Conservation (phyloP, 2,113 vertebrate genomes). For the Cyanoderma ruficeps region DNA sequence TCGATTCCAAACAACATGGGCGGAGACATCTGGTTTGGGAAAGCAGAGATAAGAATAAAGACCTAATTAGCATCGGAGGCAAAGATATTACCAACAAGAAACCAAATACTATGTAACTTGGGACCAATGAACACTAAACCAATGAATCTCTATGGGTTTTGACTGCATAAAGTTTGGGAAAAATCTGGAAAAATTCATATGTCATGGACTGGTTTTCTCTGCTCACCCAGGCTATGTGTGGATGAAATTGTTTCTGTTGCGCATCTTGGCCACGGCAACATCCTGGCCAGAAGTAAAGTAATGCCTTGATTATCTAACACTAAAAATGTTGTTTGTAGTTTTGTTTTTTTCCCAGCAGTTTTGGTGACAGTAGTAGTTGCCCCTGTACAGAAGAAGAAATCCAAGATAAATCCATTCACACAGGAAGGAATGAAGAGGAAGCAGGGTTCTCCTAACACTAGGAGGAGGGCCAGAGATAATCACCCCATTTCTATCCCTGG, state of each 20-base stretch:
- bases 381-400: not conserved
- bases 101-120: not conserved
- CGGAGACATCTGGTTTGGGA: not conserved
- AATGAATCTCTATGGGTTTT: not conserved
- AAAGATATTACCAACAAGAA: not conserved
- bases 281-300: not conserved
- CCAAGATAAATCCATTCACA: not conserved
- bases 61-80: not conserved
- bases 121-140: not conserved
- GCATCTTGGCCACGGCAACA: not conserved
- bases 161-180: not conserved
- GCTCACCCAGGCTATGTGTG: not conserved
- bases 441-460: not conserved
- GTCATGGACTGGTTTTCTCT: not conserved
- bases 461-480: not conserved
- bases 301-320: not conserved
- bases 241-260: not conserved
- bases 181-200: not conserved
- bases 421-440: not conserved
- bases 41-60: not conserved
- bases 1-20: not conserved
- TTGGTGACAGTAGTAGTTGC: rapidly evolving
- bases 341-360: not conserved
- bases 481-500: not conserved
- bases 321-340: not conserved